Percentiles rank a stretch among this genome's conserved stretches.
Evolutionary conservation across 2,797 vertebrate genomes (phyloP).

Genomic region (Cryptoblepharus egeriae): DNA sequence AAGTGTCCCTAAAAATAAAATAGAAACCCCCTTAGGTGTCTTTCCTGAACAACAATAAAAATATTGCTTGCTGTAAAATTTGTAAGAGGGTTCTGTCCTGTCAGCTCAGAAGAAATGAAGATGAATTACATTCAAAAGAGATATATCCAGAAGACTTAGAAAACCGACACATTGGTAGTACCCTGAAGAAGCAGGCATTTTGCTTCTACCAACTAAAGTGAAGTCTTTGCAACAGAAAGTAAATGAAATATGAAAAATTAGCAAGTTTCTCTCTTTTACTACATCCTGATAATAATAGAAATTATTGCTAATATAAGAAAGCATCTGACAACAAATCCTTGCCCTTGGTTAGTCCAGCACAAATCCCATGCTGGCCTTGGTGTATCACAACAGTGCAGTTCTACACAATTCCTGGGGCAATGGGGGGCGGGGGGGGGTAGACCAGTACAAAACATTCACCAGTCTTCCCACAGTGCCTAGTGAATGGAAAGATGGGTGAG

Average conservation of each 20-base stretch:
- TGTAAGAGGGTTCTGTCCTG: constrained; percentile 69
- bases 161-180: constrained; percentile 38
- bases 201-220: constrained; percentile 47
- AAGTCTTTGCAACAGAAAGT: constrained; percentile 24
- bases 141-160: constrained; percentile 51
- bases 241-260: background rate
- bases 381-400: too few species aligned
- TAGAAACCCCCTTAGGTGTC: constrained; percentile 59
- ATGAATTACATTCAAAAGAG: constrained; percentile 64
- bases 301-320: background rate
- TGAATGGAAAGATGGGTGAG: too few species aligned
- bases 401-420: too few species aligned
- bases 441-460: too few species aligned
- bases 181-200: constrained; percentile 15
- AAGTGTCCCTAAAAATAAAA: constrained; percentile 73
- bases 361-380: too few species aligned
- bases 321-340: too few species aligned
- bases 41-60: constrained; percentile 73
- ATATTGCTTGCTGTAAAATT: constrained; percentile 72
- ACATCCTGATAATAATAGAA: background rate
- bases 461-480: too few species aligned
- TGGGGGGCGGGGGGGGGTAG: too few species aligned
- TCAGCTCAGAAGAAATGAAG: constrained; percentile 68
- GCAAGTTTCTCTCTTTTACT: background rate
- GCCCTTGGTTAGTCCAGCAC: too few species aligned